A percentile compares a stretch with the other conserved stretches of the same genome.
Conservation (phyloP, 2,113 vertebrate genomes). For the Lichenostomus cassidix region DNA sequence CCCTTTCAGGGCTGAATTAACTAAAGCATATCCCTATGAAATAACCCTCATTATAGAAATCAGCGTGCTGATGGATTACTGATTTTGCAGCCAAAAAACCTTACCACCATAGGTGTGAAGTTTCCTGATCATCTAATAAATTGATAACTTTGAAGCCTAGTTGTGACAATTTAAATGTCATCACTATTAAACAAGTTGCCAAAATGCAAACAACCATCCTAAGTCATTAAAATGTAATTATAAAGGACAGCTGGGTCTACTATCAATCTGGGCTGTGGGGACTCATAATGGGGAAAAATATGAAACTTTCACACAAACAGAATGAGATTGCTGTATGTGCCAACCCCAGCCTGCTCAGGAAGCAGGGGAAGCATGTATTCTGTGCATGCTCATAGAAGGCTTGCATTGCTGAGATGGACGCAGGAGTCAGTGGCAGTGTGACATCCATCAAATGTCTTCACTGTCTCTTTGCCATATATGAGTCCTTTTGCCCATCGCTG, state of each 20-base stretch:
- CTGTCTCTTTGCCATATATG: not conserved
- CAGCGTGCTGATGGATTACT: slow-evolving; percentile 21
- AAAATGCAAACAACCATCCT: slow-evolving; percentile 64
- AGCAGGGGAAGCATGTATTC: not conserved
- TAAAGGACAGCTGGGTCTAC: slow-evolving; percentile 65
- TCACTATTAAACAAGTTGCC: slow-evolving; percentile 69
- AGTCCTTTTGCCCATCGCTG: not conserved
- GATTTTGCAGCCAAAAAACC: slow-evolving; percentile 49
- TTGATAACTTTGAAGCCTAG: slow-evolving; percentile 63
- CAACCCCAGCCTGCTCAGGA: not conserved
- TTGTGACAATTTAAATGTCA: slow-evolving; percentile 73
- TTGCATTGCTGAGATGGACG: not conserved
- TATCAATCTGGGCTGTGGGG: slow-evolving; percentile 55
- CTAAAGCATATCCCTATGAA: slow-evolving; percentile 30
- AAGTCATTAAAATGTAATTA: slow-evolving; percentile 71
- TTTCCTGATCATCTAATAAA: slow-evolving; percentile 67
- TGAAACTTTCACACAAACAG: slow-evolving; percentile 25
- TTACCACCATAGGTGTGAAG: slow-evolving; percentile 38
- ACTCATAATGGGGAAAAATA: slow-evolving; percentile 42
- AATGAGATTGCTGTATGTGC: not conserved
- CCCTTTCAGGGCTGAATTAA: slow-evolving; percentile 46
- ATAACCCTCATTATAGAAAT: slow-evolving; percentile 48
- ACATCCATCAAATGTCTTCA: not conserved
- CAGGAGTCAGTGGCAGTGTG: not conserved
- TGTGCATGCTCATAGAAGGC: not conserved